Conservation (phyloP, 2,113 vertebrate genomes). For the Deroptyus accipitrinus region DNA sequence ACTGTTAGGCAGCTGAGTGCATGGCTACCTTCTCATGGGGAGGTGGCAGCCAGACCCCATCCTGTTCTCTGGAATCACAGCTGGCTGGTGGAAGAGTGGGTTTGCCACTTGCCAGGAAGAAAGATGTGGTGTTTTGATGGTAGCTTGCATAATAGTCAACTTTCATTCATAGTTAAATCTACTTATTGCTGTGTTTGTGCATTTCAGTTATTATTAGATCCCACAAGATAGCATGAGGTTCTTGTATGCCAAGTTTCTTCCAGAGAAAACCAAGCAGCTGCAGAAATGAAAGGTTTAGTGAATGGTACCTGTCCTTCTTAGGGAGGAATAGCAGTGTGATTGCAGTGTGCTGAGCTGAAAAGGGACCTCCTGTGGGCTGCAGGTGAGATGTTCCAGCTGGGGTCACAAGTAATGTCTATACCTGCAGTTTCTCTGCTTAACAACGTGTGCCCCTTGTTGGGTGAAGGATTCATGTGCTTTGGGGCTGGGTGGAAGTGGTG, state of each 20-base stretch:
- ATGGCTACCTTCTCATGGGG: background rate
- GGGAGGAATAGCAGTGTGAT: background rate
- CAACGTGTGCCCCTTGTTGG: fast-evolving
- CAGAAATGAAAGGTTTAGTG: background rate
- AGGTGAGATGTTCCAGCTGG: background rate
- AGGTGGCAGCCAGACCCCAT: background rate
- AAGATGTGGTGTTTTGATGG: background rate
- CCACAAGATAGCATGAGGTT: background rate
- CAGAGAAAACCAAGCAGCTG: background rate
- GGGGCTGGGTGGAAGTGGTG: background rate
- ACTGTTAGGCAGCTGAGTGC: background rate
- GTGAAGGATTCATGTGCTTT: background rate
- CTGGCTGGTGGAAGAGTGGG: background rate
- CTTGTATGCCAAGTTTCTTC: background rate
- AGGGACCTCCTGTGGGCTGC: background rate
- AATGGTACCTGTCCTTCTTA: background rate
- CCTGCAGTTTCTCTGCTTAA: background rate
- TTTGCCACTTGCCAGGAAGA: background rate
- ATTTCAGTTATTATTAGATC: background rate
- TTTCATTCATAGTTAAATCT: background rate
- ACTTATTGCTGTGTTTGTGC: background rate
- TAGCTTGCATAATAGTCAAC: background rate
- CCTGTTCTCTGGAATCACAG: background rate
- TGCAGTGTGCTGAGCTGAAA: background rate
- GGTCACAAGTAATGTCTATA: background rate